Percentiles rank a stretch among this genome's conserved stretches.
Conservation (phyloP, 2,797 vertebrate species). For the Furcifer pardalis region DNA sequence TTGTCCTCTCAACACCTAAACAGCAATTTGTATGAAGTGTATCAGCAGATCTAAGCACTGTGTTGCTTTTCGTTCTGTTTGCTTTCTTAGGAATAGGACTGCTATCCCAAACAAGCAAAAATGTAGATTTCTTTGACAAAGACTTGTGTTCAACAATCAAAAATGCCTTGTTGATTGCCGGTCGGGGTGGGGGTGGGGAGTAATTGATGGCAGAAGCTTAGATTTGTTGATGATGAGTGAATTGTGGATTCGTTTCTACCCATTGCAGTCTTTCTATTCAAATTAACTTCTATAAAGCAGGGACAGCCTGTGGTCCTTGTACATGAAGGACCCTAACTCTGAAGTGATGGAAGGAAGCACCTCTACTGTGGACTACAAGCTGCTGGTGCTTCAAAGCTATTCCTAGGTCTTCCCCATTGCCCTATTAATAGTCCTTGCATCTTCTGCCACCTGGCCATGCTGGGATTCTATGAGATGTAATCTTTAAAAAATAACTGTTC, state of each 20-base stretch:
- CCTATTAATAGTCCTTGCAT: background rate
- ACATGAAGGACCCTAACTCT: too few species aligned
- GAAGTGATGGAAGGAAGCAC: too few species aligned
- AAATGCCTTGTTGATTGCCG: conserved; percentile 18
- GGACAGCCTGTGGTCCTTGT: background rate
- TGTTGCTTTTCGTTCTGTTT: conserved; percentile 64
- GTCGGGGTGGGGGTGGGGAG: background rate
- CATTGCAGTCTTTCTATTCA: background rate
- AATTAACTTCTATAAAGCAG: background rate
- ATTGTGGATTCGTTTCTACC: background rate
- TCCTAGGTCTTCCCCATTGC: background rate
- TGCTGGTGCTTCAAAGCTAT: too few species aligned
- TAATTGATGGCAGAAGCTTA: background rate
- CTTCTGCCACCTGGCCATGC: background rate
- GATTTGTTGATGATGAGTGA: background rate
- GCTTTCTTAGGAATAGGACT: conserved; percentile 47
- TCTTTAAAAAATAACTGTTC: background rate
- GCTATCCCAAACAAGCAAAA: conserved; percentile 52
- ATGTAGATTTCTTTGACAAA: conserved; percentile 34
- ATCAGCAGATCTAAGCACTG: conserved; percentile 50
- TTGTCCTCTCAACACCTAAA: conserved; percentile 59
- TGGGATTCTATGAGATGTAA: background rate
- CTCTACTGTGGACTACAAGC: too few species aligned
- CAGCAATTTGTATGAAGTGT: conserved; percentile 57
- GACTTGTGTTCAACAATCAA: conserved; percentile 19